Evolutionary conservation across 2,888 invertebrate genomes (phyloP), one percentile per base, ranked within the genome.

Genomic region (Cremastobaeus sp.): DNA sequence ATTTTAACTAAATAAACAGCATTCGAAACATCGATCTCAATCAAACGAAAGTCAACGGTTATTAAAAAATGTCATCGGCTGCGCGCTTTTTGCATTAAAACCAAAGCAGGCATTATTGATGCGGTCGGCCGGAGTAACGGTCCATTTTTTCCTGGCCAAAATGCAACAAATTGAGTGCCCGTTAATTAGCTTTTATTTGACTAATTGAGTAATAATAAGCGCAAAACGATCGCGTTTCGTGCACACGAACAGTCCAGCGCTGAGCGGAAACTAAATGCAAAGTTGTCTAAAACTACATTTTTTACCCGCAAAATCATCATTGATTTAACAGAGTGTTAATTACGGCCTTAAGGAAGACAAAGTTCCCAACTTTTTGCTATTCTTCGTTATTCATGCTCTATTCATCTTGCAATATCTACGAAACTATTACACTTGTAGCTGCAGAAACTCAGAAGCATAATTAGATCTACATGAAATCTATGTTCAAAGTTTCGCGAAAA

Each of bases 401-500:
- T 73, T 73, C 66, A 73, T 73, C 66, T 73, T 62, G 52, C 62
- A 73, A 73, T 73, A 73, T 73, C 73, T 68, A 62, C 55, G 57
- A 73, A 73, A 73, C 68, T 68, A 62, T 68, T 73, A 62, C 68
- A 66, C 68, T 68, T 62, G 62, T 73, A 73, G 72, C 66, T 73
- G 66, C 73, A 68, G 73, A 68, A 68, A 73, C 68, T 68, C 73
- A 62, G 68, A 62, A 66, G 73, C 74, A 66, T 74, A 74, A 74
- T 74, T 74, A 74, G 74, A 74, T 74, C 74, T 70, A 74, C 74
- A 74, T 74, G 64, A 74, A 65, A 70, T 74, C 74, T 70, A 65
- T 74, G 65, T 74, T 66, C 65, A 70, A 71, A 71, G 50, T 74
- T 74, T 60, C 34, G 25, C 66, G 60, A 62, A 74, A 62, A 74